A percentile compares a stretch with the other conserved stretches of the same genome.
Conservation (phyloP, 2,888 invertebrate species). For the Noctua comes region DNA sequence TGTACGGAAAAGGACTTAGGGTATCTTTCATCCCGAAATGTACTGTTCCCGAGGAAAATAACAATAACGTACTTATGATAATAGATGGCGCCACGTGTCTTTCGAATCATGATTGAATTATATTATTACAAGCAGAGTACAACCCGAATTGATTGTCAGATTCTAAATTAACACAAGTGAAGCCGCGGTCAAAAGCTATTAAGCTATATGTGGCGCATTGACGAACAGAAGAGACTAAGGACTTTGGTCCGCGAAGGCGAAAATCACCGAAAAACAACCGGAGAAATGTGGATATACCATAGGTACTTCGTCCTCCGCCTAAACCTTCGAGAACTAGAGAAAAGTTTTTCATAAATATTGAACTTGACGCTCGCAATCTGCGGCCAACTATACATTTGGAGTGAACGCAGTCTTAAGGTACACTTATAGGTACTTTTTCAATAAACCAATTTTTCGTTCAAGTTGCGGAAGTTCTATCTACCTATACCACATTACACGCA, state of each 20-base stretch:
- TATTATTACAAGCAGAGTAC: too few species aligned
- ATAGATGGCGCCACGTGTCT: too few species aligned
- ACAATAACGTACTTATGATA: too few species aligned
- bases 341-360: not conserved
- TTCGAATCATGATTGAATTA: too few species aligned
- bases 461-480: not conserved
- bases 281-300: not conserved
- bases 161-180: too few species aligned
- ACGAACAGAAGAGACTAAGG: not conserved
- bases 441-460: not conserved
- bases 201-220: not conserved
- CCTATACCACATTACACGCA: conserved; percentile 8
- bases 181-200: too few species aligned
- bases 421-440: not conserved
- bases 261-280: not conserved
- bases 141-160: too few species aligned
- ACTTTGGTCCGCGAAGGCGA: not conserved
- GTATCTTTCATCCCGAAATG: too few species aligned
- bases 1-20: too few species aligned
- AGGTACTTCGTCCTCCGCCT: not conserved
- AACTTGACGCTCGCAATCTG: not conserved
- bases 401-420: not conserved
- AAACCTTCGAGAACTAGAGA: not conserved
- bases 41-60: too few species aligned
- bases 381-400: not conserved